Conservation (phyloP, 2,888 invertebrate genomes). For the Tetanocera ferruginea region DNA sequence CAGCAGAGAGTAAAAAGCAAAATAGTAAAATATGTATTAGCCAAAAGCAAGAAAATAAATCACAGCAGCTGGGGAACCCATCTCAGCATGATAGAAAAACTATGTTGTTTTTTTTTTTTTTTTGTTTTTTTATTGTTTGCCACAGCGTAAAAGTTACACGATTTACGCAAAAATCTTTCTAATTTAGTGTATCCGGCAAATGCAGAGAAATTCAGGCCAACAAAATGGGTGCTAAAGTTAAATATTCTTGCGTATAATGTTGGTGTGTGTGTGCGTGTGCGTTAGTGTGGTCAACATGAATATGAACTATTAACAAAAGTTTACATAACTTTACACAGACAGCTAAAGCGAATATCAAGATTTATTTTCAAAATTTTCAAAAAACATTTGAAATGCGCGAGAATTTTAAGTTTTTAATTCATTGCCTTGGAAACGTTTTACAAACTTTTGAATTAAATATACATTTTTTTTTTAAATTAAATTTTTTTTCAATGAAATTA, state of each 20-base stretch:
- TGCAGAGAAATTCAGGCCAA: neutral
- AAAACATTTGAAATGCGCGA: slow-evolving; percentile 26
- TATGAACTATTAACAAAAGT: slow-evolving; percentile 27
- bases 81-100: too few species aligned
- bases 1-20: too few species aligned
- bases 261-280: neutral
- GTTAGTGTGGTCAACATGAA: neutral
- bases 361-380: slow-evolving; percentile 31
- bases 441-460: neutral
- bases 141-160: neutral
- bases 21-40: too few species aligned
- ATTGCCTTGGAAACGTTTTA: neutral
- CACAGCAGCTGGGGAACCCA: too few species aligned
- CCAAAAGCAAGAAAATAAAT: too few species aligned
- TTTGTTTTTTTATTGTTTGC: neutral
- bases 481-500: neutral
- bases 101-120: too few species aligned
- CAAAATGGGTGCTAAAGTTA: neutral
- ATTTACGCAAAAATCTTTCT: slow-evolving; percentile 2
- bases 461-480: neutral
- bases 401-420: slow-evolving; percentile 1
- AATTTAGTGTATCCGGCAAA: slow-evolving; percentile 31
- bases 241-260: neutral
- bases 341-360: slow-evolving; percentile 19
- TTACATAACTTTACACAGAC: slow-evolving; percentile 11